Conservation (phyloP, 2,113 vertebrate species). For the Heterochromis multidens region DNA sequence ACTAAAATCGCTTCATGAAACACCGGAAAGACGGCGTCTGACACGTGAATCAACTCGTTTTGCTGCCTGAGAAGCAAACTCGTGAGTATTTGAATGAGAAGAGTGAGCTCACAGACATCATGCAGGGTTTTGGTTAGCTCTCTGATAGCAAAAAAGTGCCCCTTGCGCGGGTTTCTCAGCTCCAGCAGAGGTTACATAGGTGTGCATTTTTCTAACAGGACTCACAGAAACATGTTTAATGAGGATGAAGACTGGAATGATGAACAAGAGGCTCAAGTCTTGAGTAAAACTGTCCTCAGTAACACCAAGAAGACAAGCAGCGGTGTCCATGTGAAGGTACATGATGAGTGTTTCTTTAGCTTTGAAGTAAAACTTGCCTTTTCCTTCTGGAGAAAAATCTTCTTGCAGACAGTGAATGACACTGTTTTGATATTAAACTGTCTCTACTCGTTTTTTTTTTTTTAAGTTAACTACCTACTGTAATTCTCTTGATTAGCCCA, state of each 20-base stretch:
- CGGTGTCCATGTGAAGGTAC: slow-evolving; percentile 37
- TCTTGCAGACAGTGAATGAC: not conserved
- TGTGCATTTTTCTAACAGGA: not conserved
- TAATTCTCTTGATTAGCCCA: slow-evolving; percentile 15
- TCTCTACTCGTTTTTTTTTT: not conserved
- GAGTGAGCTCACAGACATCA: not conserved
- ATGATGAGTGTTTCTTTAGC: not conserved
- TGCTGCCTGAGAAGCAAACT: not conserved
- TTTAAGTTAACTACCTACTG: not conserved
- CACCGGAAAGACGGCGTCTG: not conserved
- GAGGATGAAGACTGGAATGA: slow-evolving; percentile 78
- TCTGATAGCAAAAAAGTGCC: not conserved
- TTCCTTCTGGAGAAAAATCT: not conserved
- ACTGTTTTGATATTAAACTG: not conserved
- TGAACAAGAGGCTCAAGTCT: slow-evolving; percentile 23
- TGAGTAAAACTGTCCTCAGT: not conserved
- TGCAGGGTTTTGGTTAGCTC: not conserved
- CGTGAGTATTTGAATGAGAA: not conserved
- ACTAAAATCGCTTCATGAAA: not conserved
- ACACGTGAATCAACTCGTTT: not conserved
- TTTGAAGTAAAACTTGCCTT: not conserved
- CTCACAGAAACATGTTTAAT: slow-evolving; percentile 68
- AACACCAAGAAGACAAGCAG: not conserved
- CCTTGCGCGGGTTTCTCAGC: not conserved
- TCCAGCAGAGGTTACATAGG: not conserved